Evolutionary conservation across 2,113 vertebrate species (phyloP), one percentile per base, ranked within the genome.

Genomic region (Aegithalos caudatus): DNA sequence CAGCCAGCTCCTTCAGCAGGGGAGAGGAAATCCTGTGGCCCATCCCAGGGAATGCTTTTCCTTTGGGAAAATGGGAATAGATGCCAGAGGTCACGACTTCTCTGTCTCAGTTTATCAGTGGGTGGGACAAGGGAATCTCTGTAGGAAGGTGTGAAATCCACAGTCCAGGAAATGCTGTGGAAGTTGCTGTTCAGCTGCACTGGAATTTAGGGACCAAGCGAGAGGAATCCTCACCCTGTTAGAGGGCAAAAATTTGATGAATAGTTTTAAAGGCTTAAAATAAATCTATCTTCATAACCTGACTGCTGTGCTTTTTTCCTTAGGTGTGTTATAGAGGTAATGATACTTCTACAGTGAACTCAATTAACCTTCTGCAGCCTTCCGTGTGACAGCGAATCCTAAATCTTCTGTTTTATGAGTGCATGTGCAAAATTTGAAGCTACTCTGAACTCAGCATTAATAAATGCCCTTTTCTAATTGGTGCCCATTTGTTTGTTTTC

Each of bases 331-430:
- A 70, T 60, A 74, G 91, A 86, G 67, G 92, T 94, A 91, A 94
- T 86, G 93, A 92, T 95, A 93, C 80, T 71, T 96, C 92, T 71
- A 24, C 65, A 14, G 80, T 92, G 94, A 97, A 96, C 95, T 95
- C 90, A 95, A 96, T 96, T 94, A 96, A 94, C 96, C 94, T 96
- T 80, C 90, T 81, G 72, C 61, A 90, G 83, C 86, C 85, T 96
- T 78, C 79, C 1, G 0, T 92, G 82, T 84, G 95, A 93, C 83
- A 72, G 72, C 53, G 76, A 71, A 57, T 90, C 93, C 92, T 96
- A 94, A 95, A 94, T 95, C 93, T 90, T 90, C 67, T 83, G 22
- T 60, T 92, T 94, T 96, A 93, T 90, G 88, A 79, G 37, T 51
- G 57, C 25, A 11, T 31, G 64, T 78, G 64, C 73, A 84, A 86